These are phyloP conservation scores for Typhlichthys eigenmanni DNA, from an alignment of 2,797 vertebrate genomes.

Conservation along the genomic window DNA sequence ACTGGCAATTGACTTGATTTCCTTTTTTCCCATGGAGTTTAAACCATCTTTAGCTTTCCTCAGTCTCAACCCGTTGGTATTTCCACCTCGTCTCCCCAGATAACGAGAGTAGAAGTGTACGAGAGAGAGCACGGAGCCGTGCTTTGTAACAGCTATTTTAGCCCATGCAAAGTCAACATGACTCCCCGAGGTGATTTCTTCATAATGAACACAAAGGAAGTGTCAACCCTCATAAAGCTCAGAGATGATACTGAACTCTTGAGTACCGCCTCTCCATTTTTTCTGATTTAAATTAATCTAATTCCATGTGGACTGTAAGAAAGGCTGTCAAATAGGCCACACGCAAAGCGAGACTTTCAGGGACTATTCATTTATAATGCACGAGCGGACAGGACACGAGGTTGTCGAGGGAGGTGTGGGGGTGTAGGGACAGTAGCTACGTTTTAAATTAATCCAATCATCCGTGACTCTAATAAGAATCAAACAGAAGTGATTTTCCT, in stretches of 20 bases:
- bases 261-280: conserved; percentile 46
- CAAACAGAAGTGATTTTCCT: background rate
- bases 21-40: conserved; percentile 42
- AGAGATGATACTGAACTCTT: conserved; percentile 72
- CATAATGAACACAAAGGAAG: conserved; percentile 83
- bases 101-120: conserved; percentile 48
- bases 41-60: conserved; percentile 53
- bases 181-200: conserved; percentile 77
- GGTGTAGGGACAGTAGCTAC: background rate
- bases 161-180: conserved; percentile 75
- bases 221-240: conserved; percentile 77
- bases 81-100: conserved; percentile 62
- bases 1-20: conserved; percentile 46
- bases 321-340: conserved; percentile 69
- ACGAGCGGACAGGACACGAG: conserved; percentile 22
- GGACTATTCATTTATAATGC: conserved; percentile 48
- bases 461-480: conserved; percentile 9
- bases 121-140: conserved; percentile 43
- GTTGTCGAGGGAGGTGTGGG: background rate
- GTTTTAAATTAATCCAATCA: conserved; percentile 10
- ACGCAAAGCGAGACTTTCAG: conserved; percentile 58
- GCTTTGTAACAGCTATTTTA: conserved; percentile 75
- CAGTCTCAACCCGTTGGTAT: conserved; percentile 47
- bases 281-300: conserved; percentile 76
- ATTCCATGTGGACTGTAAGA: conserved; percentile 72